Base-by-base conservation (phyloP, 2,888 invertebrate genomes). In the Eupithecia insigniata region DNA sequence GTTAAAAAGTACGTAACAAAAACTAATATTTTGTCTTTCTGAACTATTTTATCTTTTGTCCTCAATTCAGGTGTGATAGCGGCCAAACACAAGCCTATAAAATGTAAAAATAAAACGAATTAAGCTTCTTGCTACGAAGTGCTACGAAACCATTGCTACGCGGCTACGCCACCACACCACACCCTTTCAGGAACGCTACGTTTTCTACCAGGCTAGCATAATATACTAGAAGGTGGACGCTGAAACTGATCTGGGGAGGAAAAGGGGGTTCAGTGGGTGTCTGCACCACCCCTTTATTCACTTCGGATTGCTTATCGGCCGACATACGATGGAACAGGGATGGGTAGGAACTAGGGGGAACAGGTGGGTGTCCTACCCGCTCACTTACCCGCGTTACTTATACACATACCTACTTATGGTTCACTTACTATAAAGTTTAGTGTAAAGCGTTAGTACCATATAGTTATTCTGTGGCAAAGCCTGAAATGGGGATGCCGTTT, bases 131-230 rank as follows among this genome's bases (percentile, higher is more conserved):
- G 55, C 55, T 55, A 55, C 55, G 55, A 55, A 55, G 55, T 26
- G 55, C 55, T 55, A 62, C 61, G 18, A 32, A 2, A 6, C 12
- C 34, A 58, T 14, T 62, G 61, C 61, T 62, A 62, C 61, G 61
- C 34, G n/a, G 61, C 61, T 62, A 62, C 61, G 61, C 30, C 18
- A 32, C 10, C 10, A 51, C 51, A 51, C 51, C 5, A 51, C 22
- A 22, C 55, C 55, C 55, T 55, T 55, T 55, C 55, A 55, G 55
- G 26, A 55, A 55, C 55, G 55, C 55, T 55, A 55, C 55, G 55
- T 12, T 55, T 55, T 55, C 55, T 55, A 55, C 26, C 6, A 55
- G 55, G 55, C 26, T 26, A 55, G 55, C 26, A 55, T 26, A 55
- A 3, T 1, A 55, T 26, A 26, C 26, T 0, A 55, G 55, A 26